Evolutionary conservation across 1,140 invertebrate genomes (phyloP).

Genomic region (Trachelipus rathkii): DNA sequence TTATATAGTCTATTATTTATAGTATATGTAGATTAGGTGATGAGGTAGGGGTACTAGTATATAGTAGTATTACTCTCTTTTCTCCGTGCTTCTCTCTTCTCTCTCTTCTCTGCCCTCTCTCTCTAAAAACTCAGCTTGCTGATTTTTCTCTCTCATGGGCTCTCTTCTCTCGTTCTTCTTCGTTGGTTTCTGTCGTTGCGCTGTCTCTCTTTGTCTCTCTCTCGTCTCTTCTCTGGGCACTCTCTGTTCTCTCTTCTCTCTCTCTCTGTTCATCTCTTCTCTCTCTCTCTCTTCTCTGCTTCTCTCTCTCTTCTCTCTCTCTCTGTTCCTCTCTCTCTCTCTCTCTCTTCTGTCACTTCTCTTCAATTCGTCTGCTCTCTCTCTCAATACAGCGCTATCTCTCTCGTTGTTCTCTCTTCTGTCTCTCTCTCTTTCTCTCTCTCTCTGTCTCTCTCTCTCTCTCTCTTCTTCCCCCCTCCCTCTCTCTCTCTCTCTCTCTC

Average conservation of each 20-base stretch:
- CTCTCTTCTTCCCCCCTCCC: not conserved
- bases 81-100: not conserved
- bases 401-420: not conserved
- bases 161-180: not conserved
- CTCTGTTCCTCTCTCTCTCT: not conserved
- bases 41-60: too few species aligned
- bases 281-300: not conserved
- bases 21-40: too few species aligned
- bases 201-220: not conserved
- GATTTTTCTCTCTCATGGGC: not conserved
- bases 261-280: not conserved
- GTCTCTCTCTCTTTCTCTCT: not conserved
- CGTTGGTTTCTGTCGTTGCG: not conserved
- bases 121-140: not conserved
- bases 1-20: too few species aligned
- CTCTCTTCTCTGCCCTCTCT: not conserved
- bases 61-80: too few species aligned
- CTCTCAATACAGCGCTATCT: not conserved
- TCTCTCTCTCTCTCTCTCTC: not conserved
- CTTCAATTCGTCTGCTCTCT: not conserved
- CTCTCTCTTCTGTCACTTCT: not conserved
- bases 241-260: not conserved
- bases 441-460: not conserved
- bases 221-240: not conserved
- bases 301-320: not conserved